These are phyloP conservation scores for Nothobranchius kuhntae DNA, from an alignment of 2,113 vertebrate genomes.

Conservation along the genomic window DNA sequence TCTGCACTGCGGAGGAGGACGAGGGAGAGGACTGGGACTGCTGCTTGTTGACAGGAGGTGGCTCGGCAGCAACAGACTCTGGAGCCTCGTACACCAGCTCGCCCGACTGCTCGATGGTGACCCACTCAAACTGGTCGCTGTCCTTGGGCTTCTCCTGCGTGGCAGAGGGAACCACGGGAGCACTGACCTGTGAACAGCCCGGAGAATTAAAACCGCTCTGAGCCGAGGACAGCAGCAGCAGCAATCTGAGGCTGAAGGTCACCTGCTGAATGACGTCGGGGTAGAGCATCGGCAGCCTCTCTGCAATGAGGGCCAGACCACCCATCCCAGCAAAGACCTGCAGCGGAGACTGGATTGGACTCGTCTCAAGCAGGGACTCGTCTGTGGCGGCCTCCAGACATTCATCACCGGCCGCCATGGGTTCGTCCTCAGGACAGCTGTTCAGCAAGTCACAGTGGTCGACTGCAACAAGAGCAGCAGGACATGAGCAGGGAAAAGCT, in stretches of 20 bases:
- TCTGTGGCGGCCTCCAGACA: slow-evolving; percentile 89
- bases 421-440: slow-evolving; percentile 91
- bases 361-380: slow-evolving; percentile 93
- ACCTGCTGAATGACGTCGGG: slow-evolving; percentile 99
- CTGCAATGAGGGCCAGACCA: slow-evolving; percentile 95
- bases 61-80: slow-evolving; percentile 92
- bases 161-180: slow-evolving; percentile 90
- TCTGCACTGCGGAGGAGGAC: slow-evolving; percentile 85
- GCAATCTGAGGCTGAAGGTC: slow-evolving; percentile 33
- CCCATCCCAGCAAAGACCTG: slow-evolving; percentile 99
- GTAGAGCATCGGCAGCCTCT: slow-evolving; percentile 97
- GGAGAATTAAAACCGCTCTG: background rate
- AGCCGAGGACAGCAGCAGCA: background rate
- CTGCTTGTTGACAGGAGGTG: slow-evolving; percentile 89
- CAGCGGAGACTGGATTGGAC: slow-evolving; percentile 94
- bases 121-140: slow-evolving; percentile 99
- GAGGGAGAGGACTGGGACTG: slow-evolving; percentile 63
- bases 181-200: slow-evolving; percentile 86
- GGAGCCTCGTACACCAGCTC: slow-evolving; percentile 97
- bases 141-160: slow-evolving; percentile 97
- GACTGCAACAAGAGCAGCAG: slow-evolving; percentile 57
- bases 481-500: no score
- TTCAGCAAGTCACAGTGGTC: slow-evolving; percentile 92
- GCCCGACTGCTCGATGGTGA: slow-evolving; percentile 97
- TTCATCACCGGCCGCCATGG: slow-evolving; percentile 88